Evolutionary conservation across 2,797 vertebrate genomes (phyloP), one percentile per base, ranked within the genome.

Genomic region (Acestrorhynchus altus): DNA sequence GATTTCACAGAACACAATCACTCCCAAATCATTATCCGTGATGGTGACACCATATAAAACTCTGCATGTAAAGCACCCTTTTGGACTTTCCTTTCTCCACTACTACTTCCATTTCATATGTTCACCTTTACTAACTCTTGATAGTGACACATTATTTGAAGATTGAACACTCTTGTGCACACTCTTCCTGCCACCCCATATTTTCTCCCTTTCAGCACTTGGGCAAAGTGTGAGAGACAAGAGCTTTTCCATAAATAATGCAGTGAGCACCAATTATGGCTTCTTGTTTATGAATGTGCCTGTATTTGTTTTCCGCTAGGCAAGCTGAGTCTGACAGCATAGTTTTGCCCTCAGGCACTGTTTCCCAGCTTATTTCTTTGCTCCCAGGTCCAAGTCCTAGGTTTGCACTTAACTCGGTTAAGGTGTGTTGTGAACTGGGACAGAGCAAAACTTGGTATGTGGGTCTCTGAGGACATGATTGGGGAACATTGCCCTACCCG

Each of bases 41-140:
- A 35, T 35, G 31, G 31, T 35, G 2, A 6, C 31, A 35, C 31
- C 2, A 2, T 35, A 35, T 35, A 35, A 35, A 35, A 35, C 2
- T 35, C 31, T 2, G 31, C 31, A n/a, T n/a, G n/a, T n/a, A 8
- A 39, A 54, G 8, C 47, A 47, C n/a, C 22, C 26, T 42, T 13
- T 31, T 68, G 22, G 54, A 5, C 72, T 71, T 76, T 76, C 77
- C 64, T 3, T 79, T 47, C 69, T 47, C 22, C 20, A 31, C 35
- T 57, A 20, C n/a, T 39, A 18, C 66, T 46, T 73, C 72, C 56
- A 68, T 24, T 64, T n/a, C 61, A 3, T 4, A 11, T 78, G 16
- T 47, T 86, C 66, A 72, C 69, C 79, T 78, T 80, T 47, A 24
- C 39, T 72, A 49, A 31, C 40, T 31, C 15, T 49, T 57, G 31